Conservation (phyloP, 2,888 invertebrate species). For the Phytoseiulus persimilis region DNA sequence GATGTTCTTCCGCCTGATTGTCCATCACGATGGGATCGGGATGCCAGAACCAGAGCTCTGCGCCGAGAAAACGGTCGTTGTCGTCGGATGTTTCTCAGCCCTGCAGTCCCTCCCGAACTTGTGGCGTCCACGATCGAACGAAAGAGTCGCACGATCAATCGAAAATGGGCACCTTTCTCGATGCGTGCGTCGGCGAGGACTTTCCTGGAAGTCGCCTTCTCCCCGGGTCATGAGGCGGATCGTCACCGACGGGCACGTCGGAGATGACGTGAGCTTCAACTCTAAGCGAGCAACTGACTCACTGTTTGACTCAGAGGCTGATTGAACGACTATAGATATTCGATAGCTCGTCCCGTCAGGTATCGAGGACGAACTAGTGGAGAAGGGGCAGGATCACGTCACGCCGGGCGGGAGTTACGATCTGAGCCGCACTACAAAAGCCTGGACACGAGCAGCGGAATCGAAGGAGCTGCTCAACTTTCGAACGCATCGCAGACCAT, state of each 20-base stretch:
- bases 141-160: not conserved
- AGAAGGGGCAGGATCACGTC: not conserved
- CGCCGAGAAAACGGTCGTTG: not conserved
- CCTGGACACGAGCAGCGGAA: not conserved
- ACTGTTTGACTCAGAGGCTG: not conserved
- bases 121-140: not conserved
- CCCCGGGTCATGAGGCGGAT: not conserved
- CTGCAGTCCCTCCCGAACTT: not conserved
- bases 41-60: not conserved
- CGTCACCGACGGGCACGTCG: not conserved
- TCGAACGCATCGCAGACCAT: no score
- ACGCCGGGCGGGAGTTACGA: not conserved
- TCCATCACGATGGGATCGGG: not conserved
- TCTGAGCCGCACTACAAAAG: not conserved
- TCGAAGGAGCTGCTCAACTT: not conserved
- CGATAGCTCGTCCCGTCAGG: not conserved
- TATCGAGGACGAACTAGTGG: not conserved
- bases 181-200: not conserved
- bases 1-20: not conserved
- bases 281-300: not conserved
- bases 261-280: not conserved
- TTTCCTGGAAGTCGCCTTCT: no score
- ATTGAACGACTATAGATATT: not conserved
- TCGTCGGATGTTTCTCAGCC: not conserved
- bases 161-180: no score